Conservation (phyloP, 2,888 invertebrate genomes). For the Mythimna lalbum region DNA sequence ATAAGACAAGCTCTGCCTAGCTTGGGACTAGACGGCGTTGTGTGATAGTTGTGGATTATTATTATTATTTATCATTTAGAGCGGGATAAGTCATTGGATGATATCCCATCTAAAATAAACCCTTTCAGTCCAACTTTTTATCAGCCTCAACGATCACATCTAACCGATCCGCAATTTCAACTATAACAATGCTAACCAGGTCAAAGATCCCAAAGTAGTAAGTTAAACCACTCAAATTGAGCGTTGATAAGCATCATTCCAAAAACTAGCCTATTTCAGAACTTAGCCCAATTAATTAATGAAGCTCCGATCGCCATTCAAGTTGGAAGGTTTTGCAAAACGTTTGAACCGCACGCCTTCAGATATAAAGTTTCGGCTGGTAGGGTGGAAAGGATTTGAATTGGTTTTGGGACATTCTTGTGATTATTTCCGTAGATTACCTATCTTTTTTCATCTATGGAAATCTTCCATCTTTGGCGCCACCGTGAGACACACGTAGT, state of each 20-base stretch:
- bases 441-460: background rate
- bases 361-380: constrained; percentile 49
- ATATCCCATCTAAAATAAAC: background rate
- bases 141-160: background rate
- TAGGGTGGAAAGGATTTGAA: constrained; percentile 1
- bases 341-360: constrained; percentile 54
- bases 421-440: background rate
- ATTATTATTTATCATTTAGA: too few relatives aligned
- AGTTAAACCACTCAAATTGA: constrained; percentile 64
- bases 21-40: too few relatives aligned
- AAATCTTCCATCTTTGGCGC: too few relatives aligned
- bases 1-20: too few relatives aligned
- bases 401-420: constrained; percentile 12
- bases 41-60: too few relatives aligned
- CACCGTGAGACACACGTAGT: too few relatives aligned
- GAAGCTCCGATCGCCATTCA: constrained; percentile 49
- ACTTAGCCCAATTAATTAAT: constrained; percentile 64
- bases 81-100: too few relatives aligned
- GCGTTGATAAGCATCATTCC: constrained; percentile 57
- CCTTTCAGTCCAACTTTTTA: background rate
- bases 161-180: constrained; percentile 7
- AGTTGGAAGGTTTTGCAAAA: constrained; percentile 59
- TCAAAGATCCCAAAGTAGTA: constrained; percentile 34
- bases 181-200: constrained; percentile 1
- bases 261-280: constrained; percentile 56